These are phyloP conservation scores for Bos javanicus DNA, from an alignment of 2,113 vertebrate genomes.

Conservation along the genomic window DNA sequence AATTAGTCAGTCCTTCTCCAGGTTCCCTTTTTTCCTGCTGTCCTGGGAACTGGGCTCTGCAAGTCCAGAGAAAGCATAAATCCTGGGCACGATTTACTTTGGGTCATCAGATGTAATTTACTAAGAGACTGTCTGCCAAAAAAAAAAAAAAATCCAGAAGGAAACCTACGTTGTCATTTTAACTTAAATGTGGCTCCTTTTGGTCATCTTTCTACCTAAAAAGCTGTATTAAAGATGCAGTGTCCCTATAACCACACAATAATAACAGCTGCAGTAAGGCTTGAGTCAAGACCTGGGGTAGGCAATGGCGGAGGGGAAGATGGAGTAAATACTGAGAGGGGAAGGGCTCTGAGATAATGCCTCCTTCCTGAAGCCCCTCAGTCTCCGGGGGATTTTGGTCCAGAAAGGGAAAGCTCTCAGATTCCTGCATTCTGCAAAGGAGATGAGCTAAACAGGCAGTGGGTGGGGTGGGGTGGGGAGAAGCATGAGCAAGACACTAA, in stretches of 20 bases:
- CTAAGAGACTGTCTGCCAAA: conserved; percentile 70
- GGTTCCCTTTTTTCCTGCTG: conserved; percentile 45
- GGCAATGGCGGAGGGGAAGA: not conserved
- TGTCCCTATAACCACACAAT: not conserved
- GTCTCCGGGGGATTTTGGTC: not conserved
- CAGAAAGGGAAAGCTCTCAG: not conserved
- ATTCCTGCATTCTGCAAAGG: not conserved
- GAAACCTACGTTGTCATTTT: conserved; percentile 76
- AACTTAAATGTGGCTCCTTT: conserved; percentile 78
- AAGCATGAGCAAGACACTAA: not conserved
- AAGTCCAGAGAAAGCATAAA: conserved; percentile 71
- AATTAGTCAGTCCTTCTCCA: conserved; percentile 68
- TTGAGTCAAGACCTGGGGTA: not conserved
- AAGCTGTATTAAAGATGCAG: conserved; percentile 63
- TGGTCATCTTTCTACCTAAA: conserved; percentile 74
- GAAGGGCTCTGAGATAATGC: not conserved
- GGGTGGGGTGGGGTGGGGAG: too few relatives aligned
- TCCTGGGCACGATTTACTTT: conserved; percentile 77
- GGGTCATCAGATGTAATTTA: conserved; percentile 80
- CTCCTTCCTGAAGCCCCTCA: not conserved
- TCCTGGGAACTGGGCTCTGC: conserved; percentile 54
- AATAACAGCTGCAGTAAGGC: not conserved
- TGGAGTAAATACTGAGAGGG: conserved; percentile 16
- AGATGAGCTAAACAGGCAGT: not conserved
- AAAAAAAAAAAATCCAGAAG: conserved; percentile 62